Base-by-base conservation (phyloP, 2,113 vertebrate species). In the Carassius carassius region DNA sequence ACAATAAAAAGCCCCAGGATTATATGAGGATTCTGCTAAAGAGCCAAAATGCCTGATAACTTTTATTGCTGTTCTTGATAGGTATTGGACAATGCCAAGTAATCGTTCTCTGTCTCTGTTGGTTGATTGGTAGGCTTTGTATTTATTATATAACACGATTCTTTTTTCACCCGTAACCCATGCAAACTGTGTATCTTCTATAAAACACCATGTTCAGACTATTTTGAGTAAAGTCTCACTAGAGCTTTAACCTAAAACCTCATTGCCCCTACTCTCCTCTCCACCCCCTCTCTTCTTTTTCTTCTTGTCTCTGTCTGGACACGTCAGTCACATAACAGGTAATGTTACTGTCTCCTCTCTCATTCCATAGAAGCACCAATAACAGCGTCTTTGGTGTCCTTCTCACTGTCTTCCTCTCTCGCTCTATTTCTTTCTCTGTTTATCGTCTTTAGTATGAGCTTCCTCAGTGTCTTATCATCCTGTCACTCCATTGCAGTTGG, bases 261-360 rank as follows among this genome's bases (percentile, higher is more conserved):
- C 69, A 81, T 85, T 23, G 72, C 44, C 85, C 76, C 85, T 86
- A 23, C 49, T 73, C 85, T 86, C 32, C 49, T 73, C 47, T 88
- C 85, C 51, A 80, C 16, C 25, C 56, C 62, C 44, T 82, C 11
- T 44, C 41, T 56, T 76, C 69, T 86, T 62, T 41, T 85, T 87
- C 80, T 82, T 63, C 87, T 23, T 70, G 32, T 81, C 84, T 87
- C 83, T 87, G 49, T 83, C 56, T 88, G 8, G 80, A 84, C 86
- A 78, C 84, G 86, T 88, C 85, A 85, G 88, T 86, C 63, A 81
- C 80, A 77, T 85, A 86, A 85, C 85, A 88, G 85, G 86, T 86
- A 86, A 65, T 76, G 84, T 86, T 86, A 82, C 85, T 80, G 41
- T 85, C 85, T 89, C 83, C 25, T 65, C 78, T 89, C 85, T 85